Percentiles rank a stretch among this genome's conserved stretches.
Conservation (phyloP, 2,113 vertebrate species). For the Pelecanus crispus region DNA sequence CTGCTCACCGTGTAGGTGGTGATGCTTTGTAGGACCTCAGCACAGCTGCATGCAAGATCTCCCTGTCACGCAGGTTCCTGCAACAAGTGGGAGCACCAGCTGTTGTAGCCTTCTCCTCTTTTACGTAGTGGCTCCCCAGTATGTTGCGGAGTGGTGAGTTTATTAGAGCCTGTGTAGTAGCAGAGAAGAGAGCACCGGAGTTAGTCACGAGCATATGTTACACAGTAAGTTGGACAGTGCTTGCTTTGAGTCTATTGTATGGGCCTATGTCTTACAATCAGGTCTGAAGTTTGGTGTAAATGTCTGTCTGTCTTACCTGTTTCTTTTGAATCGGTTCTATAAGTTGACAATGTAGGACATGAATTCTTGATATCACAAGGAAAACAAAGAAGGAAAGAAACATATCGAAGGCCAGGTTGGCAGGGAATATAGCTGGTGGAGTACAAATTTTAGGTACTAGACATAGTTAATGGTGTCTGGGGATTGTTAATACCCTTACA, state of each 20-base stretch:
- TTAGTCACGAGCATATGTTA: background rate
- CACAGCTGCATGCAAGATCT: background rate
- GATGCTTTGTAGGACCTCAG: background rate
- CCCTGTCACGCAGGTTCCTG: background rate
- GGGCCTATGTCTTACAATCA: background rate
- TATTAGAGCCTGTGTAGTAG: background rate
- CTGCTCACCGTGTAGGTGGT: background rate
- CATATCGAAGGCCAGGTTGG: background rate
- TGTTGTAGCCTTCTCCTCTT: background rate
- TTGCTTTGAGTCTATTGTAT: background rate
- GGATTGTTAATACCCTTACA: background rate
- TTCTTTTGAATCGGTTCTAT: background rate
- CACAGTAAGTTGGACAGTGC: accelerated
- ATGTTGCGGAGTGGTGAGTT: background rate
- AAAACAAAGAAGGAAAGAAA: background rate
- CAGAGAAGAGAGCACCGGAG: background rate
- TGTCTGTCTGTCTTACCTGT: background rate
- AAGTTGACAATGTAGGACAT: background rate
- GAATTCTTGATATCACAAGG: background rate
- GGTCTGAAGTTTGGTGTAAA: background rate
- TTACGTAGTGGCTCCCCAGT: background rate
- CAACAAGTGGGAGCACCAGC: background rate
- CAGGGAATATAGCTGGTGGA: background rate
- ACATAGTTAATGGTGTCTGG: background rate
- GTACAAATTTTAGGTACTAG: background rate